Evolutionary conservation across 2,113 vertebrate genomes (phyloP).

Genomic region (Pholis gunnellus): DNA sequence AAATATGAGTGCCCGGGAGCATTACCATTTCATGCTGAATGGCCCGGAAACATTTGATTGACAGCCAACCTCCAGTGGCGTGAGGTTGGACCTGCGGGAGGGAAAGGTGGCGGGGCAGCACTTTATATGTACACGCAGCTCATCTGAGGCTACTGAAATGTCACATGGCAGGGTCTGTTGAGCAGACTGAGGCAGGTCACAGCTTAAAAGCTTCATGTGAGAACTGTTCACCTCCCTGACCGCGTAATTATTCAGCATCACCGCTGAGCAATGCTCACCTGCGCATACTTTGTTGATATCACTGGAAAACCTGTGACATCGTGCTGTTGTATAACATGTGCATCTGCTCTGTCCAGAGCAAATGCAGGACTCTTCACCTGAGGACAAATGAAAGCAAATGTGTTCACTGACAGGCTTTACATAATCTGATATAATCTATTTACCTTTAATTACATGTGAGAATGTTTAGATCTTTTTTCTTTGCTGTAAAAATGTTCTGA

Average conservation of each 20-base stretch:
- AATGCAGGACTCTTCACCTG: background rate
- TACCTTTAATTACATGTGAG: background rate
- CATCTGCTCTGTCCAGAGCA: constrained; percentile 2
- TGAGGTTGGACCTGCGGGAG: constrained; percentile 33
- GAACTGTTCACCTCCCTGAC: constrained; percentile 22
- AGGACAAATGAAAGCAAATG: constrained; percentile 31
- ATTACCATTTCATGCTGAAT: constrained; percentile 49
- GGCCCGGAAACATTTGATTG: constrained; percentile 49
- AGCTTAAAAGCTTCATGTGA: constrained; percentile 1
- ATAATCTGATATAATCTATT: background rate
- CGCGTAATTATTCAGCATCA: constrained; percentile 45
- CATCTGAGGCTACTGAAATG: constrained; percentile 20
- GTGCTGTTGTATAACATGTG: constrained; percentile 29
- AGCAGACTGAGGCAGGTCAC: constrained; percentile 7
- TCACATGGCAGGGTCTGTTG: constrained; percentile 39
- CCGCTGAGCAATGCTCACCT: constrained; percentile 22
- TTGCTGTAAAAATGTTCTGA: background rate
- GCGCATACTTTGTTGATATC: background rate
- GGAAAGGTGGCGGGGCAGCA: constrained; percentile 34
- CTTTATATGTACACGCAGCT: constrained; percentile 22
- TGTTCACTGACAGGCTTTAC: background rate
- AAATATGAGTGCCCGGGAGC: constrained; percentile 24
- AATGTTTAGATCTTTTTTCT: background rate
- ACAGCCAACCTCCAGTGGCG: constrained; percentile 42
- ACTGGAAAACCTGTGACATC: constrained; percentile 1